Percentiles rank a stretch among this genome's conserved stretches.
phyloP scores from a whole-genome alignment of 2,113 vertebrate genomes.

The Tretioscincus oriximinensis region DNA sequence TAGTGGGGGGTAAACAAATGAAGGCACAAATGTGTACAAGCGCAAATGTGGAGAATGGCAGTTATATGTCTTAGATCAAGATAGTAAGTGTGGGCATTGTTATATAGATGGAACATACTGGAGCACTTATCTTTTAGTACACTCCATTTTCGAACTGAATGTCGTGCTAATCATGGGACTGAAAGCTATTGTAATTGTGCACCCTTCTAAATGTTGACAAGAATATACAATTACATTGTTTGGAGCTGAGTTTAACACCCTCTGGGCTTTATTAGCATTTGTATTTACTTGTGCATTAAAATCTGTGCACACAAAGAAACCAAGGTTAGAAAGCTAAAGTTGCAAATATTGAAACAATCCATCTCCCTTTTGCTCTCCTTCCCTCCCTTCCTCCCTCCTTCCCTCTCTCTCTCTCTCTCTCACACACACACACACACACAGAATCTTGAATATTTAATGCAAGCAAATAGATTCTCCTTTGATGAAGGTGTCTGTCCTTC shows the following conservation, averaged over 20 bases:
- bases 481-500: slow-evolving; percentile 19
- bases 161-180: slow-evolving; percentile 73
- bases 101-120: slow-evolving; percentile 76
- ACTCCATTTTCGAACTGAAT: slow-evolving; percentile 78
- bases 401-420: neutral
- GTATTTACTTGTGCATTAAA: slow-evolving; percentile 75
- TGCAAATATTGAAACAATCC: slow-evolving; percentile 52
- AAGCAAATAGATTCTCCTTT: slow-evolving; percentile 67
- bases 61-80: slow-evolving; percentile 69
- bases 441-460: slow-evolving; percentile 52
- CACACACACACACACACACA: neutral
- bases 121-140: slow-evolving; percentile 79
- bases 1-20: slow-evolving; percentile 75
- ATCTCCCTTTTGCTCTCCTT: slow-evolving; percentile 34
- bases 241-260: slow-evolving; percentile 74
- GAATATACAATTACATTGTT: slow-evolving; percentile 79
- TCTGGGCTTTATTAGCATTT: slow-evolving; percentile 74
- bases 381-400: neutral
- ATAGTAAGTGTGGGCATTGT: slow-evolving; percentile 77
- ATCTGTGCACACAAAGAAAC: slow-evolving; percentile 63
- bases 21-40: slow-evolving; percentile 74
- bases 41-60: slow-evolving; percentile 69
- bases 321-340: slow-evolving; percentile 56
- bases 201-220: slow-evolving; percentile 76
- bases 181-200: slow-evolving; percentile 79